These are phyloP conservation scores for Byasa hedistus DNA, from an alignment of 2,888 invertebrate species.

Conservation along the genomic window DNA sequence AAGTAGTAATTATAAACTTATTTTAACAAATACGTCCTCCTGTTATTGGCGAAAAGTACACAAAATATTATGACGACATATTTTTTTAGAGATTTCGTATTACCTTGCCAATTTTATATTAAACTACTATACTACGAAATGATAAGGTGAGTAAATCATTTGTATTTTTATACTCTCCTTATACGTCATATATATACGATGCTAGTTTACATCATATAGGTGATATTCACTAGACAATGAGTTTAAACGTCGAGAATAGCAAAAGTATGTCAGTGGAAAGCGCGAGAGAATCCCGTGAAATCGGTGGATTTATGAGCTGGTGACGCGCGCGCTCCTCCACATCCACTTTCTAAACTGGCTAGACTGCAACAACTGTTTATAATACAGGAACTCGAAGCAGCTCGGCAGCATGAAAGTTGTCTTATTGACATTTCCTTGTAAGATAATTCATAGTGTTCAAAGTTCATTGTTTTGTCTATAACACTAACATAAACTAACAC, in stretches of 20 bases:
- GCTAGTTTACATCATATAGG: background rate
- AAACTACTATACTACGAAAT: too few relatives aligned
- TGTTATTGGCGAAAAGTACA: too few relatives aligned
- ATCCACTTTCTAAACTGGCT: constrained; percentile 78
- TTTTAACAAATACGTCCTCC: too few relatives aligned
- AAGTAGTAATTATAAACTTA: too few relatives aligned
- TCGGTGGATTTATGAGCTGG: constrained; percentile 66
- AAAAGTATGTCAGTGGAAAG: constrained; percentile 78
- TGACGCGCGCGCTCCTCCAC: constrained; percentile 57
- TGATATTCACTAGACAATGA: background rate
- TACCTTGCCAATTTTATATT: too few relatives aligned
- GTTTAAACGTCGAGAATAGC: constrained; percentile 35
- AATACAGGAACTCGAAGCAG: constrained; percentile 69
- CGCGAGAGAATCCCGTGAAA: constrained; percentile 78
- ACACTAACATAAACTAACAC: too few relatives aligned
- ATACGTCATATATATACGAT: background rate
- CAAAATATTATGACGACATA: too few relatives aligned
- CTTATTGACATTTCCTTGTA: constrained; percentile 65
- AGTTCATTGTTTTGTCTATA: background rate
- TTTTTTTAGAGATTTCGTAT: too few relatives aligned
- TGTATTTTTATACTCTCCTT: background rate
- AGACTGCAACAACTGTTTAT: constrained; percentile 58
- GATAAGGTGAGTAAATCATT: too few relatives aligned
- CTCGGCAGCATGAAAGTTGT: constrained; percentile 65
- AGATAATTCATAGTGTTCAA: constrained; percentile 9